These are phyloP conservation scores for Molossus molossus DNA, from an alignment of 2,797 vertebrate species.

Conservation along the genomic window DNA sequence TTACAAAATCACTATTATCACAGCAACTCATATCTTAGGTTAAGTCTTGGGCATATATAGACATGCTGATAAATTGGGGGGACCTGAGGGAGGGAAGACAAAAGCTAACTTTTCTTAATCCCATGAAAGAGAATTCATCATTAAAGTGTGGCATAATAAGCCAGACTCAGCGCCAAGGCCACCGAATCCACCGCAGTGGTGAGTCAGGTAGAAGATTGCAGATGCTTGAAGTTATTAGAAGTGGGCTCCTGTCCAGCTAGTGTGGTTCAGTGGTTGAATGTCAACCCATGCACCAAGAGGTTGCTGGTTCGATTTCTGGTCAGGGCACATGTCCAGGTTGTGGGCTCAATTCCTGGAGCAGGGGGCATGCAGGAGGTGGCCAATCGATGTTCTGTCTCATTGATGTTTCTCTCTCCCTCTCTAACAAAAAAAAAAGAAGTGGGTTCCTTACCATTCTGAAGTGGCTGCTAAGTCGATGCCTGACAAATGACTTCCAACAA, in stretches of 20 bases:
- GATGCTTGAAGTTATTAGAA: not conserved
- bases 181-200: not conserved
- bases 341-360: no score
- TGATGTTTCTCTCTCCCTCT: no score
- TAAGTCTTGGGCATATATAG: not conserved
- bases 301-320: no score
- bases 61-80: not conserved
- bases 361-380: no score
- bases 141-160: not conserved
- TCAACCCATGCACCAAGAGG: no score
- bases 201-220: not conserved
- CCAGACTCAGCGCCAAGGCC: not conserved
- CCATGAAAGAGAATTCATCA: not conserved
- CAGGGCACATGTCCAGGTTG: no score
- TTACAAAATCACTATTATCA: not conserved
- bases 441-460: not conserved
- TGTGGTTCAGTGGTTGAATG: no score
- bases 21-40: not conserved
- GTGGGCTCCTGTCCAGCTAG: no score
- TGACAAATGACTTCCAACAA: not conserved
- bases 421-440: no score
- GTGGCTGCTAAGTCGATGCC: not conserved
- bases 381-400: no score
- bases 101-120: not conserved
- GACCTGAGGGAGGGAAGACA: not conserved